Evolutionary conservation across 1,140 invertebrate species (phyloP).

Genomic region (Yoshiicerus persimilis): DNA sequence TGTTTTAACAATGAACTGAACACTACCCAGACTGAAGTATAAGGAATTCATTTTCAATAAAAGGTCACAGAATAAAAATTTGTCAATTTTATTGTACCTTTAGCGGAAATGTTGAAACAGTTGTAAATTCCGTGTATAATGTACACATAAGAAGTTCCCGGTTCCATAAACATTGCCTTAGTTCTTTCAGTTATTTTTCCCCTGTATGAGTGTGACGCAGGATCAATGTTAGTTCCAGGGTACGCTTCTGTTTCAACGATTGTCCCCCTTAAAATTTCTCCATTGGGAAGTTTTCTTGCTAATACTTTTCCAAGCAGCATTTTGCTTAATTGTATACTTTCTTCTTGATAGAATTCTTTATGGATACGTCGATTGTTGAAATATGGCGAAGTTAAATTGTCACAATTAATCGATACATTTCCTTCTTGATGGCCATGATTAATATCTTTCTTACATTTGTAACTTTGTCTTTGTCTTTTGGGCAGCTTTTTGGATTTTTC

Average conservation of each 20-base stretch:
- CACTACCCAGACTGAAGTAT: no score
- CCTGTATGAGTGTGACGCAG: slow-evolving; percentile 70
- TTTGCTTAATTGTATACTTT: slow-evolving; percentile 20
- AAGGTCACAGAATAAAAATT: no score
- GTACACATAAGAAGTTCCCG: slow-evolving; percentile 80
- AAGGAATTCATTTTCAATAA: neutral
- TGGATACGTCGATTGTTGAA: neutral
- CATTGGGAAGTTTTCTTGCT: slow-evolving; percentile 61
- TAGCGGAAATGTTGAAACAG: slow-evolving; percentile 77
- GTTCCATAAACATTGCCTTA: slow-evolving; percentile 75
- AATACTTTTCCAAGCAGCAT: slow-evolving; percentile 62
- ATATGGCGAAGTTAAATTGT: neutral
- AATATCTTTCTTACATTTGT: neutral
- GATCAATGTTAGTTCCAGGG: slow-evolving; percentile 66
- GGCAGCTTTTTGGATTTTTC: no score
- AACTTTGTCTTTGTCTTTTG: no score
- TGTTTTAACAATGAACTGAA: no score
- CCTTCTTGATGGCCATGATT: neutral
- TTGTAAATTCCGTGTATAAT: slow-evolving; percentile 80
- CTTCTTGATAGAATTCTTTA: slow-evolving; percentile 39
- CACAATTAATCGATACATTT: neutral
- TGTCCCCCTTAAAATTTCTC: slow-evolving; percentile 60
- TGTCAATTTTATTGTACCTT: slow-evolving; percentile 57
- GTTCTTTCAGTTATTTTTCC: slow-evolving; percentile 68
- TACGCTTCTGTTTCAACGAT: slow-evolving; percentile 71